Evolutionary conservation across 2,888 invertebrate species (phyloP), one percentile per base, ranked within the genome.

Genomic region (Drosophila infuscata): DNA sequence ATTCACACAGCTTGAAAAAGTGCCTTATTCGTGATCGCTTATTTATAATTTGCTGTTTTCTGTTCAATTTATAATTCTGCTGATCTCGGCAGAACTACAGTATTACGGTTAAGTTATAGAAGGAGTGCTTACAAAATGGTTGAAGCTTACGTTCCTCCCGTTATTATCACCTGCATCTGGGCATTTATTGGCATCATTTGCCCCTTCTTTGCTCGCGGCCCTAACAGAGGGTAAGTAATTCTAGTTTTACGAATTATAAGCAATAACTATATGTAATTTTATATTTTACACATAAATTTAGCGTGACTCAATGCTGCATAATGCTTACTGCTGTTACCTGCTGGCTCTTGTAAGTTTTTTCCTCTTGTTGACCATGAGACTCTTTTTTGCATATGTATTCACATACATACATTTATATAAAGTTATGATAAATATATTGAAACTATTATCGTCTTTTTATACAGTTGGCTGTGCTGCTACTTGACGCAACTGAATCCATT

Each of bases 401-500:
- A 59, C 36, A 20, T n/a, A 57, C 29, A 3, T 41, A 38, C 9
- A 38, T 52, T 56, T 6, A 11, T 33, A 30, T n/a, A 20, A 20
- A 53, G 29, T 36, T 54, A 36, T 36, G 36, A n/a, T 20, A 41
- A 20, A 29, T 20, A 12, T 46, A 49, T 17, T 48, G 52, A 63
- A 41, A 62, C 25, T 9, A 49, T 64, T 75, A 66, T 71, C 41
- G 46, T 73, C 12, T 71, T 67, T 35, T 59, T 59, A 69, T 70
- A 8, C 57, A 92, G 92, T 80, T 92, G 92, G 93, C 80, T 93
- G 25, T 92, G 92, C 68, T 92, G 92, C 75, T 92, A 93, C 68
- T 89, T 92, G 92, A 92, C 92, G 36, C 92, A 92, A 83, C 83
- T 92, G 88, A 91, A 92, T 59, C 92, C 92, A 12, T 79, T 92